Conservation (phyloP, 2,888 invertebrate genomes). For the Stenolophus ochropezus region DNA sequence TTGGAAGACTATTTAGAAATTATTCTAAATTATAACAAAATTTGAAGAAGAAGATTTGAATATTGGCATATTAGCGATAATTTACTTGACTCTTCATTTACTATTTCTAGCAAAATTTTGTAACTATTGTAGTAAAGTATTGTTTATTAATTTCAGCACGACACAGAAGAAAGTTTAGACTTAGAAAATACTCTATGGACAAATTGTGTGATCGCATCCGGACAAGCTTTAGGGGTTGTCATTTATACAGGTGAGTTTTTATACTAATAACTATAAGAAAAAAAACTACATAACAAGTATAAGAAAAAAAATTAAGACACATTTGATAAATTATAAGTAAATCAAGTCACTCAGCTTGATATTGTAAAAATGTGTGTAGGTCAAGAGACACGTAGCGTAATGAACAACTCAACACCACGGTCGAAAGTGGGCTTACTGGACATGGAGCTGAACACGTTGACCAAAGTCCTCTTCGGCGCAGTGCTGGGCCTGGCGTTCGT, state of each 20-base stretch:
- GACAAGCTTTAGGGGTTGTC: conserved; percentile 95
- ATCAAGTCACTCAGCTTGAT: too few species aligned
- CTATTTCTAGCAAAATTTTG: too few species aligned
- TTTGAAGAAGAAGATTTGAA: too few species aligned
- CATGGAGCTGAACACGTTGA: conserved; percentile 96
- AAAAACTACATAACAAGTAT: neutral
- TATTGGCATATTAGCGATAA: too few species aligned
- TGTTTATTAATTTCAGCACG: conserved; percentile 76
- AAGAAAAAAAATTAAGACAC: too few species aligned
- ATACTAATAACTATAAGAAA: neutral
- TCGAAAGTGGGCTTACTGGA: conserved; percentile 97
- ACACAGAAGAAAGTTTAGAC: conserved; percentile 88
- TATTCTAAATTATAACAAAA: neutral
- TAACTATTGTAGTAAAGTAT: too few species aligned
- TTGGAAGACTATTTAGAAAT: too few species aligned
- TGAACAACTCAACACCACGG: conserved; percentile 98
- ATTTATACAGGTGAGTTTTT: conserved; percentile 86
- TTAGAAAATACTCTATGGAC: conserved; percentile 99
- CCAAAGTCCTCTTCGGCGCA: conserved; percentile 94
- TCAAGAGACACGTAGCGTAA: conserved; percentile 95
- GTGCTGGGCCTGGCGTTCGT: conserved; percentile 93
- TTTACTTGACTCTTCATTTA: too few species aligned
- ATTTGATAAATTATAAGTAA: too few species aligned
- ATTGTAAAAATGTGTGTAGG: conserved; percentile 76
- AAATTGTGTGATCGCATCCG: conserved; percentile 97